A percentile compares a stretch with the other conserved stretches of the same genome.
Evolutionary conservation across 2,888 invertebrate genomes (phyloP).

Genomic region (Tanaodytes sp.): DNA sequence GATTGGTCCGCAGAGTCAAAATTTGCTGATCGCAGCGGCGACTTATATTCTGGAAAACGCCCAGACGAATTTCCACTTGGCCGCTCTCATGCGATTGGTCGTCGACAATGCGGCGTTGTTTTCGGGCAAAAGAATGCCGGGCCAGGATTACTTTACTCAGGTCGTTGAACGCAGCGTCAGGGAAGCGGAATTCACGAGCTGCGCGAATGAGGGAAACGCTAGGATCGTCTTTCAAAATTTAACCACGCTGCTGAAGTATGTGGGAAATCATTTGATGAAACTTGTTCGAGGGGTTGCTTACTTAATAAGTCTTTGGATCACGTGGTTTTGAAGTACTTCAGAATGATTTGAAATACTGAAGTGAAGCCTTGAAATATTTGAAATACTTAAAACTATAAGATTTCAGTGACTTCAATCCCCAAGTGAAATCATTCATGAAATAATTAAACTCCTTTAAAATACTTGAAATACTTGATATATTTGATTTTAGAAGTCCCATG

Average conservation of each 20-base stretch:
- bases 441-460: too few relatives aligned
- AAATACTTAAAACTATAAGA: too few relatives aligned
- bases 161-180: conserved; percentile 68
- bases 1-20: conserved; percentile 77
- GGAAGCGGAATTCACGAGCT: conserved; percentile 64
- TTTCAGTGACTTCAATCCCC: too few relatives aligned
- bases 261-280: too few relatives aligned
- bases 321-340: too few relatives aligned
- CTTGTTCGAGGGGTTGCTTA: too few relatives aligned
- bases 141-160: conserved; percentile 65
- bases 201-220: conserved; percentile 64
- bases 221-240: conserved; percentile 74
- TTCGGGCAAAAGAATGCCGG: conserved; percentile 63
- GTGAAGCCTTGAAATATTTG: too few relatives aligned
- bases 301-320: too few relatives aligned
- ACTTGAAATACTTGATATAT: too few relatives aligned
- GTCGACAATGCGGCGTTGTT: conserved; percentile 74
- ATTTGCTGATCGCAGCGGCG: conserved; percentile 78
- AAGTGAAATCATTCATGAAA: too few relatives aligned
- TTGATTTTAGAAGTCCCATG: too few relatives aligned
- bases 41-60: conserved; percentile 78
- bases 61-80: conserved; percentile 76
- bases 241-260: conserved; percentile 53
- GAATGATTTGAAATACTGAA: too few relatives aligned
- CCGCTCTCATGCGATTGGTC: conserved; percentile 78